Evolutionary conservation across 2,113 vertebrate genomes (phyloP).

Genomic region (Carettochelys insculpta): DNA sequence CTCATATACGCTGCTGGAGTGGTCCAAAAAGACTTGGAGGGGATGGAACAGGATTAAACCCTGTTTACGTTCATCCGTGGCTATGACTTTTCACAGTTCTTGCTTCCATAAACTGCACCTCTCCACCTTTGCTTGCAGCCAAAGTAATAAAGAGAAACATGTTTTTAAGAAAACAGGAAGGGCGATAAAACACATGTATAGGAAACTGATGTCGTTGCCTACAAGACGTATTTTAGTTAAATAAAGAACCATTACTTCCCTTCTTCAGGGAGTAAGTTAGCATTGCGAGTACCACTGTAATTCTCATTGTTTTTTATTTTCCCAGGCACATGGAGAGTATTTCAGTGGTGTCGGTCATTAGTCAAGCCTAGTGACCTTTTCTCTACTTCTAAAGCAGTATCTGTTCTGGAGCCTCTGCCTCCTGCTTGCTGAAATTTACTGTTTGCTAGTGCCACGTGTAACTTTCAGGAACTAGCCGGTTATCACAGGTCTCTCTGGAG

Average conservation of each 20-base stretch:
- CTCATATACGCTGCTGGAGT: not conserved
- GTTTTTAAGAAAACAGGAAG: not conserved
- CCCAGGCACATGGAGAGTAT: not conserved
- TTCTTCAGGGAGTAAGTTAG: not conserved
- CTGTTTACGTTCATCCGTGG: not conserved
- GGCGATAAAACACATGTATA: not conserved
- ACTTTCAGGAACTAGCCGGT: not conserved
- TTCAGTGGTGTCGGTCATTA: not conserved
- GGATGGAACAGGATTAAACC: not conserved
- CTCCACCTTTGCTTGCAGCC: not conserved
- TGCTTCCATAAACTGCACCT: not conserved
- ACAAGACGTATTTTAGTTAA: not conserved
- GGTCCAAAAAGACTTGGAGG: not conserved
- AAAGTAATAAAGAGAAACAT: constrained; percentile 27
- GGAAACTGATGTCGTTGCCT: not conserved
- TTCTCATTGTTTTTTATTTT: not conserved
- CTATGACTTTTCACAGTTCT: not conserved
- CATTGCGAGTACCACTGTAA: too few species aligned
- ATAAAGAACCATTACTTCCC: not conserved
- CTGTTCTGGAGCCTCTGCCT: not conserved
- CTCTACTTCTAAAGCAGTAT: not conserved
- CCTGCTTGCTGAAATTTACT: not conserved
- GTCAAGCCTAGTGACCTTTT: constrained; percentile 13
- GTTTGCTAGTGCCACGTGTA: not conserved
- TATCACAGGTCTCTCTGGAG: not conserved